Evolutionary conservation across 2,888 invertebrate genomes (phyloP).

Genomic region (Cordilura impudica): DNA sequence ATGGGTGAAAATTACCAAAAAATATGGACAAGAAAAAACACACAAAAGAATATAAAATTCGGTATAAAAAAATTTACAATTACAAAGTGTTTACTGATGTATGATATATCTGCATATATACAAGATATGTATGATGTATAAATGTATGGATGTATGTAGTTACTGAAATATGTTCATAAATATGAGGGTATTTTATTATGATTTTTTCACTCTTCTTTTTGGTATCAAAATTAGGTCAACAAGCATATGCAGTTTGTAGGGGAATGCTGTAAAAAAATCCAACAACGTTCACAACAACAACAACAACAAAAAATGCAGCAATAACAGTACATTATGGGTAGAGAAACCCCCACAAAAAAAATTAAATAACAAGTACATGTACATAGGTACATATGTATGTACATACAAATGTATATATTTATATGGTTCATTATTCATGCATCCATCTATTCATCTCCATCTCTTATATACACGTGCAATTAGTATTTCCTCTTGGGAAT

Average conservation of each 20-base stretch:
- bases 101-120: slow-evolving; percentile 34
- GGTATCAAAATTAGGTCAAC: slow-evolving; percentile 60
- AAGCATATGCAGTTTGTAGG: slow-evolving; percentile 52
- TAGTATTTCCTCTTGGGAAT: slow-evolving; percentile 53
- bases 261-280: background rate
- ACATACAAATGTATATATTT: no score
- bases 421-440: slow-evolving; percentile 36
- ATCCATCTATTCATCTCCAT: slow-evolving; percentile 33
- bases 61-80: slow-evolving; percentile 1
- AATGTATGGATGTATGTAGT: background rate
- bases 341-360: slow-evolving; percentile 33
- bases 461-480: slow-evolving; percentile 50
- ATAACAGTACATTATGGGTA: slow-evolving; percentile 32
- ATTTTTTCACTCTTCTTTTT: slow-evolving; percentile 28
- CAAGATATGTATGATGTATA: background rate
- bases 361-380: background rate
- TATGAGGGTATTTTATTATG: slow-evolving; percentile 46
- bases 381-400: background rate
- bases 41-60: slow-evolving; percentile 2
- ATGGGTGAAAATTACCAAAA: slow-evolving; percentile 32
- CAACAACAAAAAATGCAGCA: slow-evolving; percentile 18
- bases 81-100: slow-evolving; percentile 53
- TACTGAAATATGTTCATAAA: slow-evolving; percentile 48
- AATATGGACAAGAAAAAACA: background rate
- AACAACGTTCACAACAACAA: background rate